Conservation (phyloP, 2,797 vertebrate species). For the Mustela erminea region DNA sequence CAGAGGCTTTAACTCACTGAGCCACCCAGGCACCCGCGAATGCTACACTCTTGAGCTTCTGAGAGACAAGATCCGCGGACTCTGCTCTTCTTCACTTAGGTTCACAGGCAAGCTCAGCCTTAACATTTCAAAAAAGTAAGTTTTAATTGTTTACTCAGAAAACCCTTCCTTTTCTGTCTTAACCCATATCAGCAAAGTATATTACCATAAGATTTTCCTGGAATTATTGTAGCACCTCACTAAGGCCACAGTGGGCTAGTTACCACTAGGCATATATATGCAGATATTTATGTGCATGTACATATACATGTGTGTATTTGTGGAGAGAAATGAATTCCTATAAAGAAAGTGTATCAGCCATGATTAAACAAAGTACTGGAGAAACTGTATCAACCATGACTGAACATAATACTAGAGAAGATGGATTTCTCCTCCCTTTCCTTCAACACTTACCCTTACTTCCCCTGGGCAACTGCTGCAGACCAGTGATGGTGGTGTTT, state of each 20-base stretch:
- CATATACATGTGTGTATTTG: neutral
- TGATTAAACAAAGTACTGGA: neutral
- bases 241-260: neutral
- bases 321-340: neutral
- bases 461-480: neutral
- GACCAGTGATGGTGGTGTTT: neutral
- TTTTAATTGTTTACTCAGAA: neutral
- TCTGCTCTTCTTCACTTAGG: neutral
- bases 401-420: neutral
- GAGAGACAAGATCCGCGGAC: neutral
- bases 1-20: no score
- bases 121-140: neutral
- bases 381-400: neutral
- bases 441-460: accelerated
- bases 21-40: neutral
- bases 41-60: neutral
- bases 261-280: neutral
- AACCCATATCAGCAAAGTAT: neutral
- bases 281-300: neutral
- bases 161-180: neutral
- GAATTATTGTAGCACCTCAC: neutral
- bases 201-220: neutral
- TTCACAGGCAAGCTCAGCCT: neutral
- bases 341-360: neutral
- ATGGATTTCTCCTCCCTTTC: neutral